Evolutionary conservation across 2,888 invertebrate genomes (phyloP), one percentile per base, ranked within the genome.

Genomic region (Mythimna loreyi): DNA sequence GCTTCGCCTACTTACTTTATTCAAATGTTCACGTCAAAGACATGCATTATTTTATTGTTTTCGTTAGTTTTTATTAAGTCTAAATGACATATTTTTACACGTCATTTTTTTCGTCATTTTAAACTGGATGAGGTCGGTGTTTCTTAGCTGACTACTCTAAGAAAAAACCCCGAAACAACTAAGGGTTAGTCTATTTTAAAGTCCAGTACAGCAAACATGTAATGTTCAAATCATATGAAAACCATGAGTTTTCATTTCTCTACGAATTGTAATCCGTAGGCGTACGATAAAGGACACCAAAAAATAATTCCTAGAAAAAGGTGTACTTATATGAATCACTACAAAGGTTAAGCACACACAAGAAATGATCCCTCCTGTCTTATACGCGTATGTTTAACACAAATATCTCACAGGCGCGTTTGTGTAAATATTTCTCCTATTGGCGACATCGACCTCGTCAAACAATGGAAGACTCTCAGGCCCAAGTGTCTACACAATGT

Each of bases 381-480:
- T 16, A 5, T 40, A 19, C 19, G 40, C 5, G 40, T 8, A 16
- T 40, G 16, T 40, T 16, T 56, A 64, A 49, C 30, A 68, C 57
- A 45, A 63, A 64, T 75, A 75, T 57, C 53, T 80, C 63, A 43
- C 50, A 52, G 65, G n/a, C 58, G 64, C 59, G 65, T 53, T 59
- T 64, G 72, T 70, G 72, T 81, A 81, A 83, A 83, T 72, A 82
- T 83, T 75, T 71, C 53, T 67, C 60, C 60, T 52, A 61, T 33
- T 66, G 71, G 73, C 71, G 70, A 71, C 62, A 67, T 68, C 64
- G 71, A 53, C 60, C 67, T 71, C 45, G 59, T 52, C 40, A 55
- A 78, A 82, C 78, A 83, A 78, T 63, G 67, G 68, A 64, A 19
- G 62, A 40, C 52, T 55, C 52, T 70, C 53, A 57, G 53, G 53